phyloP scores from a whole-genome alignment of 1,140 invertebrate genomes.

The Zophobas atratus region DNA sequence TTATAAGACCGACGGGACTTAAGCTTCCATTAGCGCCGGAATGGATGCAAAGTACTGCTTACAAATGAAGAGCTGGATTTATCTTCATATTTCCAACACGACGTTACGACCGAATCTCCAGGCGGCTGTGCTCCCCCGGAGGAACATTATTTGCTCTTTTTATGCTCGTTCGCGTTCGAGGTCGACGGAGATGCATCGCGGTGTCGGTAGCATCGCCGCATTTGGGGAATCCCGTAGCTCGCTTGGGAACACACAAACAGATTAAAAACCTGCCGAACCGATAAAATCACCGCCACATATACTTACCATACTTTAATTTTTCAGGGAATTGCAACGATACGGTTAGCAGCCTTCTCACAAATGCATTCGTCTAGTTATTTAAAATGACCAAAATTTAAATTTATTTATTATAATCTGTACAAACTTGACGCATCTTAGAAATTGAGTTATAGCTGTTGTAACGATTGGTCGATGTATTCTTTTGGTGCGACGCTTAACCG shows the following conservation, averaged over 20 bases:
- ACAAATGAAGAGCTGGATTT: constrained; percentile 46
- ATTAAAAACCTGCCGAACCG: not conserved
- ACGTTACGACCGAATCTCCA: constrained; percentile 41
- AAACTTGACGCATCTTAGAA: too few relatives aligned
- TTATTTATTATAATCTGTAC: too few relatives aligned
- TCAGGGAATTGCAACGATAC: too few relatives aligned
- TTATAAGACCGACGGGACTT: constrained; percentile 25
- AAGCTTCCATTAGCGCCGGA: constrained; percentile 39
- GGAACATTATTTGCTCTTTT: constrained; percentile 40
- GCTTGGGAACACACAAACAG: not conserved
- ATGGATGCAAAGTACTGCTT: constrained; percentile 40
- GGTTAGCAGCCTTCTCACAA: too few relatives aligned
- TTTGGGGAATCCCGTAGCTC: not conserved
- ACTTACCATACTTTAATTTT: too few relatives aligned
- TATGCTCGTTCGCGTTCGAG: constrained; percentile 28
- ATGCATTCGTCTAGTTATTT: too few relatives aligned
- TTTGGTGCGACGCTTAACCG: too few relatives aligned
- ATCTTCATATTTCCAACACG: constrained; percentile 45
- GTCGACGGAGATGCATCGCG: constrained; percentile 27
- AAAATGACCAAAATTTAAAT: too few relatives aligned
- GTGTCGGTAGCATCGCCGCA: not conserved
- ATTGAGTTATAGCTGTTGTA: too few relatives aligned
- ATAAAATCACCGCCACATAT: too few relatives aligned
- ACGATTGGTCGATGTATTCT: too few relatives aligned
- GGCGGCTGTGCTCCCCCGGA: constrained; percentile 9